phyloP scores from a whole-genome alignment of 1,140 invertebrate genomes.

The Limonius californicus region DNA sequence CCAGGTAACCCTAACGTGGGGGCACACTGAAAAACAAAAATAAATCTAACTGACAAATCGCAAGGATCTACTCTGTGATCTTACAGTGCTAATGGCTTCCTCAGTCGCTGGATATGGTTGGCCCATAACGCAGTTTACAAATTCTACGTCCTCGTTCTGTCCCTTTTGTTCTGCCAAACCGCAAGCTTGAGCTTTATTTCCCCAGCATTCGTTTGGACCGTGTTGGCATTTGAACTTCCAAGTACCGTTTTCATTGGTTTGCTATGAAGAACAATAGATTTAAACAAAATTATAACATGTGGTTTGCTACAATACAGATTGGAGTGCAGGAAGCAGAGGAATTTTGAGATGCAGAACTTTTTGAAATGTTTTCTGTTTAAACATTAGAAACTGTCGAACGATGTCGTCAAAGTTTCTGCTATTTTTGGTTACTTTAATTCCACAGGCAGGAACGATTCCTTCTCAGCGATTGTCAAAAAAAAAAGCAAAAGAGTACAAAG shows the following conservation, averaged over 20 bases:
- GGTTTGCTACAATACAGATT: too few species aligned
- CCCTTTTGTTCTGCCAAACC: constrained; percentile 50
- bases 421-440: too few species aligned
- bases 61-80: constrained; percentile 16
- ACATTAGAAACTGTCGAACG: too few species aligned
- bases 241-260: constrained; percentile 41
- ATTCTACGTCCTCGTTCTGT: constrained; percentile 47
- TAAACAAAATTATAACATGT: too few species aligned
- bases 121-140: constrained; percentile 56
- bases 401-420: too few species aligned
- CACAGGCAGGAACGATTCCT: too few species aligned
- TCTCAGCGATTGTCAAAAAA: too few species aligned
- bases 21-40: constrained; percentile 49
- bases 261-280: too few species aligned
- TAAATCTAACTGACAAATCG: background rate
- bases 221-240: constrained; percentile 64
- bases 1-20: constrained; percentile 37
- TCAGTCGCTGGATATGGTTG: constrained; percentile 40
- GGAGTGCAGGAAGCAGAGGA: too few species aligned
- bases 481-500: too few species aligned
- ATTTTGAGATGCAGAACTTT: too few species aligned
- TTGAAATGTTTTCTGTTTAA: too few species aligned
- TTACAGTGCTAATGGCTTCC: constrained; percentile 21
- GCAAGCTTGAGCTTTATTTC: constrained; percentile 63
- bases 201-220: constrained; percentile 60